Evolutionary conservation across 2,797 vertebrate species (phyloP).

Genomic region (Luscinia luscinia): DNA sequence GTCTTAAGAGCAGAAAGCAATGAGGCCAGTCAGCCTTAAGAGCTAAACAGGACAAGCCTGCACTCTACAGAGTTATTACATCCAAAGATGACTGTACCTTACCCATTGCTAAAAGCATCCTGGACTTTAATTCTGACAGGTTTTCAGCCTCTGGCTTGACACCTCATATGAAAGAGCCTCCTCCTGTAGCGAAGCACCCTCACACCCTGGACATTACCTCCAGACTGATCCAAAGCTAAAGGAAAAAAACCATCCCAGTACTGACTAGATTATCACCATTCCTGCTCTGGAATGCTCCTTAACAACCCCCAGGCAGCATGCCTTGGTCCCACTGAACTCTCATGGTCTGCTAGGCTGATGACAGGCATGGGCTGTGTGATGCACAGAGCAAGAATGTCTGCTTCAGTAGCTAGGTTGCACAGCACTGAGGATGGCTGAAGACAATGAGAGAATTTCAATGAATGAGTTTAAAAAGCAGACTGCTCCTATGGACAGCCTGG

Average conservation of each 20-base stretch:
- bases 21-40: neutral
- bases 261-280: neutral
- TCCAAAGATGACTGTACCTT: neutral
- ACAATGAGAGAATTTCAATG: neutral
- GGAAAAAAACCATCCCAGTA: neutral
- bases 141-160: neutral
- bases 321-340: neutral
- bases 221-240: neutral
- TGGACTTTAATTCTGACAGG: neutral
- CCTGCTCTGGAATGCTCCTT: neutral
- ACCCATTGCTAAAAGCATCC: slow-evolving; percentile 4
- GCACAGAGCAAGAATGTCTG: neutral
- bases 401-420: neutral
- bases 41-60: neutral
- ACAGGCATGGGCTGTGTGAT: neutral
- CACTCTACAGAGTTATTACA: neutral
- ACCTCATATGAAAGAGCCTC: neutral
- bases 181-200: neutral
- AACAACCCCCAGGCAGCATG: neutral
- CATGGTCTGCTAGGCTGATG: neutral
- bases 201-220: neutral
- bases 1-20: neutral
- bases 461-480: neutral
- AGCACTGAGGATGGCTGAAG: neutral
- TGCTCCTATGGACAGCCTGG: neutral